Evolutionary conservation across 2,113 vertebrate genomes (phyloP), one percentile per base, ranked within the genome.

Genomic region (Salvator merianae): DNA sequence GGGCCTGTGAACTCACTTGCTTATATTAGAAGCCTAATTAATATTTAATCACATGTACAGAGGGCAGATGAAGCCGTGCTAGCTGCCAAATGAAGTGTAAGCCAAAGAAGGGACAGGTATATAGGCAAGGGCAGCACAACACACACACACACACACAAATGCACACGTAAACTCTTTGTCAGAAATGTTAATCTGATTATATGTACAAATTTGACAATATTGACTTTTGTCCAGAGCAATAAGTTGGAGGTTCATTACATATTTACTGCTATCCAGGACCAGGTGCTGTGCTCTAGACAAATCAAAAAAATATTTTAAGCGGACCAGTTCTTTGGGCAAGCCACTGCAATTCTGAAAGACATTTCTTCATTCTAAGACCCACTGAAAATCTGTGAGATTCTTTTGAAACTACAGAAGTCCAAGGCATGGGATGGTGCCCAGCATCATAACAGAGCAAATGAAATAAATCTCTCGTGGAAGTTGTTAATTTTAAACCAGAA

Each of bases 11-110:
- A 97, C 95, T 95, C 93, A 94, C 95, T 94, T 94, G 95, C 95
- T 94, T 95, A 95, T 96, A 97, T 96, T 96, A 96, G 94, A 96
- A 95, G 96, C 91, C 96, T 97, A 96, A 96, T 97, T 97, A 96
- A 97, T 97, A 97, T 96, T 97, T 96, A 96, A 97, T 96, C 95
- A 95, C 95, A 96, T 68, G 40, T 94, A 92, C 90, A 95, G 86
- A 95, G 93, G 93, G 94, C 91, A 94, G 90, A 94, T 85, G 91
- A 91, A 93, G 89, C 91, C 93, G 82, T 66, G 85, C 87, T 88
- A 87, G 92, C 80, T 82, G 90, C 94, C 38, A 20, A 92, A 93
- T 94, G 87, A 88, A 86, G 90, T 85, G 79, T 89, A 89, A 94
- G 93, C 86, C 91, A 68, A 93, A 92, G 85, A 81, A 88, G 28